These are phyloP conservation scores for Myotis vivesi DNA, from an alignment of 2,797 vertebrate genomes.

Conservation along the genomic window DNA sequence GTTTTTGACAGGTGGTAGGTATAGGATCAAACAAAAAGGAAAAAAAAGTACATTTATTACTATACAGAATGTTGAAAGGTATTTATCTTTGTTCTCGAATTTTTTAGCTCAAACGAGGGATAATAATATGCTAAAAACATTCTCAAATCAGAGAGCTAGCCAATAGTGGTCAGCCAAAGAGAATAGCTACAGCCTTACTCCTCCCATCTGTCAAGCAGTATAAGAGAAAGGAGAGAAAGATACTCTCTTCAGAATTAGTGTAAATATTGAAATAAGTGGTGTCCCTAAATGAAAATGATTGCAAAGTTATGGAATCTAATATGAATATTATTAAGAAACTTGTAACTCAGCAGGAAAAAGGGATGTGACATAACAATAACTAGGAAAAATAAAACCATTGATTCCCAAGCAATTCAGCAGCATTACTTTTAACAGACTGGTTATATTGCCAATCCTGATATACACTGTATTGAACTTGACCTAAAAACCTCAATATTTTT, in stretches of 20 bases:
- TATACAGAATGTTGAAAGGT: background rate
- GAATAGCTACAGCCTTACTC: background rate
- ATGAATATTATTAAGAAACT: background rate
- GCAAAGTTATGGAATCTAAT: background rate
- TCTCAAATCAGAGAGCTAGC: background rate
- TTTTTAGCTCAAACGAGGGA: slow-evolving; percentile 15
- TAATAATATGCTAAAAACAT: background rate
- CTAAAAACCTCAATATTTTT: background rate
- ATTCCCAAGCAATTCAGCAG: slow-evolving; percentile 17
- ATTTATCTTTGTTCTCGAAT: background rate
- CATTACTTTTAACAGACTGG: background rate
- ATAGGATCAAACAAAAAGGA: background rate
- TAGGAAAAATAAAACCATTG: background rate
- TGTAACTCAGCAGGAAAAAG: background rate
- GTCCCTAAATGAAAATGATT: background rate
- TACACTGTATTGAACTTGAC: background rate
- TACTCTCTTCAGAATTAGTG: background rate
- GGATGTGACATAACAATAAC: background rate
- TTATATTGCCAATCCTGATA: slow-evolving; percentile 1
- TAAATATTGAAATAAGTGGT: slow-evolving; percentile 8
- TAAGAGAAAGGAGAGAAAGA: background rate
- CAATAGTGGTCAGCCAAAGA: background rate
- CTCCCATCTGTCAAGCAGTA: background rate
- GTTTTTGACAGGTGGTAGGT: background rate
- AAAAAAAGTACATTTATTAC: background rate